Conservation (phyloP, 1,140 invertebrate species). For the Drosophila arawakana region DNA sequence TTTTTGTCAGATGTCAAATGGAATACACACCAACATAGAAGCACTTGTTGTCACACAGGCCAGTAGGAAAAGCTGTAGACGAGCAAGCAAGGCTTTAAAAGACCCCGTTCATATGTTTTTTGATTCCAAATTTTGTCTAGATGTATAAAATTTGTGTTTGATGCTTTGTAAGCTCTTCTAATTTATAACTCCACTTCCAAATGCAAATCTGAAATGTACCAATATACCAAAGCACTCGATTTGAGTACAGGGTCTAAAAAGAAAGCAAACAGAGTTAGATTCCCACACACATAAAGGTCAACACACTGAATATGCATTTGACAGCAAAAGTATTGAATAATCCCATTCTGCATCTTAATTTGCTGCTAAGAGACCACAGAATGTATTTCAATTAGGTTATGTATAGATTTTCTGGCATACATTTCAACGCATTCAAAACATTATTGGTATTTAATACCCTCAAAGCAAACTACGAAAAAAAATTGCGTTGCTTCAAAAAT, state of each 20-base stretch:
- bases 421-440: not conserved
- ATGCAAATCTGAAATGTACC: too few species aligned
- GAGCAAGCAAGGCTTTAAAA: too few species aligned
- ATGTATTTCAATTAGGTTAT: conserved; percentile 1
- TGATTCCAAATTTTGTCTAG: too few species aligned
- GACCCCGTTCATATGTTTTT: too few species aligned
- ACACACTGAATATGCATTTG: not conserved
- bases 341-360: not conserved
- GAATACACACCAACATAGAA: not conserved
- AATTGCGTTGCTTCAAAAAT: too few species aligned
- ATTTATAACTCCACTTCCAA: too few species aligned
- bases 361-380: not conserved
- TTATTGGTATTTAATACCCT: not conserved
- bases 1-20: not conserved
- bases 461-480: too few species aligned
- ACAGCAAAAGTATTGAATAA: conserved; percentile 1
- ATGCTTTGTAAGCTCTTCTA: too few species aligned
- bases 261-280: conserved; percentile 2
- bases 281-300: conserved; percentile 6
- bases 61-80: not conserved
- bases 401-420: not conserved
- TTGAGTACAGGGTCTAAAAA: not conserved
- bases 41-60: too few species aligned
- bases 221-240: not conserved
- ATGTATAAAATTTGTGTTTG: too few species aligned